phyloP scores from a whole-genome alignment of 2,797 vertebrate genomes.

The Borostomias antarcticus region DNA sequence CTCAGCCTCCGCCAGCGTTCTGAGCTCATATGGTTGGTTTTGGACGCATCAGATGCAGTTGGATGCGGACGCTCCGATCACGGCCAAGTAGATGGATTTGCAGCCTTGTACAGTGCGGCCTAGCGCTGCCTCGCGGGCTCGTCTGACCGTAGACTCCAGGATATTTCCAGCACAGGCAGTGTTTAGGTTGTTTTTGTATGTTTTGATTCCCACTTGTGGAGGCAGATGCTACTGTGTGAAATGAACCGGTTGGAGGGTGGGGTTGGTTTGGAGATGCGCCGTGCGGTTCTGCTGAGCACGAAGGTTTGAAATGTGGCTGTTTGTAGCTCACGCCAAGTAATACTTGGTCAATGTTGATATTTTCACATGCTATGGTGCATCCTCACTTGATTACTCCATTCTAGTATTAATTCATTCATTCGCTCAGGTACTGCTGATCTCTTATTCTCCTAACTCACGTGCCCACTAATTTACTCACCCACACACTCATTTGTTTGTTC shows the following conservation, averaged over 20 bases:
- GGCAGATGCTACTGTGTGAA: too few species aligned
- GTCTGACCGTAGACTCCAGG: constrained; percentile 37
- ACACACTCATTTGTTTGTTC: constrained; percentile 61
- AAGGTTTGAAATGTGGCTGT: too few species aligned
- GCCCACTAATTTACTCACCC: constrained; percentile 52
- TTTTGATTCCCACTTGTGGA: background rate
- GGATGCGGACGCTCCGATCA: constrained; percentile 28
- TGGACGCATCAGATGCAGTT: constrained; percentile 29
- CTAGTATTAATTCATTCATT: too few species aligned
- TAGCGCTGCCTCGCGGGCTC: constrained; percentile 29
- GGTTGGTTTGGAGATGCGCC: too few species aligned
- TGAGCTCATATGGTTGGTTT: constrained; percentile 53
- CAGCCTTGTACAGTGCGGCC: constrained; percentile 46
- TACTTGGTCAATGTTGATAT: too few species aligned
- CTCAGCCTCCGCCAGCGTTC: constrained; percentile 48
- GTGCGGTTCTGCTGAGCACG: too few species aligned
- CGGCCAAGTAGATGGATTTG: constrained; percentile 60
- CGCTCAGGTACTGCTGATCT: constrained; percentile 33
- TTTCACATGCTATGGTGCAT: too few species aligned
- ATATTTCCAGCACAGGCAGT: constrained; percentile 23
- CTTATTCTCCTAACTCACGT: constrained; percentile 38
- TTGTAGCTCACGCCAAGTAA: too few species aligned
- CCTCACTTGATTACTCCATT: too few species aligned
- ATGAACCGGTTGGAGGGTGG: too few species aligned
- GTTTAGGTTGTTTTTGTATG: background rate